Percentiles rank a stretch among this genome's conserved stretches.
phyloP scores from a whole-genome alignment of 1,140 invertebrate genomes.

The Dendrolimus kikuchii region DNA sequence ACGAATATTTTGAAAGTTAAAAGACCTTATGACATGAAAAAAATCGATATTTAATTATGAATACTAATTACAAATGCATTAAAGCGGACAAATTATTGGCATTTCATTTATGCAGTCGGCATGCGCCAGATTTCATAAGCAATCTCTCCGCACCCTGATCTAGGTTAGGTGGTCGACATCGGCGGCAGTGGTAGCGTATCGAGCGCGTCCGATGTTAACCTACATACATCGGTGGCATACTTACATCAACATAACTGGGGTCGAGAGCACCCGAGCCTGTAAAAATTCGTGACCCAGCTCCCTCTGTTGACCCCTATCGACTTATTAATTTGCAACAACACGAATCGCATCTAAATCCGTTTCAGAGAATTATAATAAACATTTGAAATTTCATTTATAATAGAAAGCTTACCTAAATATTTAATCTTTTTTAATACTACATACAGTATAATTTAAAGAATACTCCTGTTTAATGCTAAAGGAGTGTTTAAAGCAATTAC shows the following conservation, averaged over 20 bases:
- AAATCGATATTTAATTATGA: not conserved
- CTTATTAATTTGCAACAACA: constrained; percentile 10
- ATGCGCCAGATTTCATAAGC: constrained; percentile 70
- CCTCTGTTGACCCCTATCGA: constrained; percentile 29
- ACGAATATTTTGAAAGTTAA: not conserved
- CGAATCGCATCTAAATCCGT: too few relatives aligned
- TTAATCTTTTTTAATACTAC: too few relatives aligned
- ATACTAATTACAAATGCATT: constrained; percentile 12
- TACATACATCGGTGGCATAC: constrained; percentile 61
- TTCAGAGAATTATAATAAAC: too few relatives aligned
- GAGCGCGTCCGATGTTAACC: constrained; percentile 70
- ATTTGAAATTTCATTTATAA: too few relatives aligned
- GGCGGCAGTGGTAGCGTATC: constrained; percentile 57
- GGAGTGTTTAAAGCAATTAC: too few relatives aligned
- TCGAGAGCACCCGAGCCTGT: constrained; percentile 57
- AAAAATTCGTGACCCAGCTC: constrained; percentile 54
- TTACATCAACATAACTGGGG: constrained; percentile 44
- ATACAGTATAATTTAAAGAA: too few relatives aligned
- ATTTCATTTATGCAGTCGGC: constrained; percentile 57
- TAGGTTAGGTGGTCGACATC: constrained; percentile 68
- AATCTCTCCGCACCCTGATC: constrained; percentile 69
- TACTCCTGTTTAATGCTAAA: too few relatives aligned
- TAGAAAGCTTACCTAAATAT: too few relatives aligned
- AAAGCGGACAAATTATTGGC: constrained; percentile 31
- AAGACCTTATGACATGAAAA: not conserved